A percentile compares a stretch with the other conserved stretches of the same genome.
These are phyloP conservation scores for Heliopora coerulea DNA, from an alignment of 92 coral and sea anemone species.

Conservation along the genomic window DNA sequence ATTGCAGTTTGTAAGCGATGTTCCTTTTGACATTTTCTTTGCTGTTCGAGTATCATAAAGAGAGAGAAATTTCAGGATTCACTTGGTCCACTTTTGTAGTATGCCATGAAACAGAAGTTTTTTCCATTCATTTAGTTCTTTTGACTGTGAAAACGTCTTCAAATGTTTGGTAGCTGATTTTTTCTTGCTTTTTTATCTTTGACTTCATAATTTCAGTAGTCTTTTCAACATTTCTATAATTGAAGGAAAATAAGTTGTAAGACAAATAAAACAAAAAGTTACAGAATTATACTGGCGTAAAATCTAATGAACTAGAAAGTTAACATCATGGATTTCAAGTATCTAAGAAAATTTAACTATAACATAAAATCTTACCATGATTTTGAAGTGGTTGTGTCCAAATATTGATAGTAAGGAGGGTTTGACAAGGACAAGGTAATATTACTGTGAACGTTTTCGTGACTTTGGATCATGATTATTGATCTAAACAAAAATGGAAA, in stretches of 20 bases:
- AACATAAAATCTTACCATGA: conserved; percentile 21
- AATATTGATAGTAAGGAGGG: conserved; percentile 8
- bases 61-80: too few species aligned
- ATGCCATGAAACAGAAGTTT: too few species aligned
- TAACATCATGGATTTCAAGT: conserved; percentile 7
- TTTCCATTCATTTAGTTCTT: not conserved
- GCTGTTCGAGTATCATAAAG: not conserved
- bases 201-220: conserved; percentile 16
- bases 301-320: too few species aligned
- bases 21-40: not conserved
- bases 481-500: conserved; percentile 20
- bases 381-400: conserved; percentile 4
- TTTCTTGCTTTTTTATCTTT: not conserved
- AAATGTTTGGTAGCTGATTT: not conserved
- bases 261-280: conserved; percentile 9
- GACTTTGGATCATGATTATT: conserved; percentile 22
- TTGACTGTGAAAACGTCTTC: not conserved
- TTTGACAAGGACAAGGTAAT: conserved; percentile 16
- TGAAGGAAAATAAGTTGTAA: conserved; percentile 13
- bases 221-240: conserved; percentile 13
- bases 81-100: too few species aligned
- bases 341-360: conserved; percentile 29
- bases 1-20: not conserved
- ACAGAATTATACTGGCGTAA: conserved; percentile 12
- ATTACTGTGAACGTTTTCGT: conserved; percentile 18